phyloP scores from a whole-genome alignment of 2,113 vertebrate genomes.

The Ia io region DNA sequence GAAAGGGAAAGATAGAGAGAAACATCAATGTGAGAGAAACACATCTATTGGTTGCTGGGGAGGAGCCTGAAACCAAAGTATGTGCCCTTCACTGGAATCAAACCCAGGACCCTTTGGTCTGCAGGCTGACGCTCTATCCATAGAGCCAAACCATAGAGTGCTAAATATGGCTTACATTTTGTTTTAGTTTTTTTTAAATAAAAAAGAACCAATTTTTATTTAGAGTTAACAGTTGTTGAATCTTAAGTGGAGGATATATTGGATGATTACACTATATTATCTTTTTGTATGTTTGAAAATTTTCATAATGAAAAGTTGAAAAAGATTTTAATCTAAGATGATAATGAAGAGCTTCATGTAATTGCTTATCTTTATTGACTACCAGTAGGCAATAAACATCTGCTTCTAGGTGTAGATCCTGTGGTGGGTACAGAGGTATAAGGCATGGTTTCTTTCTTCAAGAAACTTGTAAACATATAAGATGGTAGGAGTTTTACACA shows the following conservation, averaged over 20 bases:
- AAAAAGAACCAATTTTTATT: background rate
- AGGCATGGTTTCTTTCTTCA: background rate
- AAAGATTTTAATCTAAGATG: background rate
- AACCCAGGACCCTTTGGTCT: no score
- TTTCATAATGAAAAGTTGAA: conserved; percentile 26
- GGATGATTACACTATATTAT: background rate
- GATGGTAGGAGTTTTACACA: background rate
- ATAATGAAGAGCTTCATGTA: background rate
- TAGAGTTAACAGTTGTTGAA: background rate
- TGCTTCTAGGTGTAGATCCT: background rate
- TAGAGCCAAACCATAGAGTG: background rate
- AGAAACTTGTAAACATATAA: background rate
- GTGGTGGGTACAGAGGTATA: background rate
- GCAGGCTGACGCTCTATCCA: no score
- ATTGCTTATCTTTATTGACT: background rate
- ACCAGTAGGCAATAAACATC: background rate
- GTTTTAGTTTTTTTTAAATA: background rate
- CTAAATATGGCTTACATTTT: background rate
- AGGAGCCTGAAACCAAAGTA: no score
- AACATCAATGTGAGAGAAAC: no score
- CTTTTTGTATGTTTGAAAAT: background rate
- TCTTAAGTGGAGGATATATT: background rate
- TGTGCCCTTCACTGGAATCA: no score
- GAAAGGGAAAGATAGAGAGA: no score
- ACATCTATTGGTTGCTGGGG: no score